These are phyloP conservation scores for Chiroxiphia lanceolata DNA, from an alignment of 2,797 vertebrate species.

Conservation along the genomic window DNA sequence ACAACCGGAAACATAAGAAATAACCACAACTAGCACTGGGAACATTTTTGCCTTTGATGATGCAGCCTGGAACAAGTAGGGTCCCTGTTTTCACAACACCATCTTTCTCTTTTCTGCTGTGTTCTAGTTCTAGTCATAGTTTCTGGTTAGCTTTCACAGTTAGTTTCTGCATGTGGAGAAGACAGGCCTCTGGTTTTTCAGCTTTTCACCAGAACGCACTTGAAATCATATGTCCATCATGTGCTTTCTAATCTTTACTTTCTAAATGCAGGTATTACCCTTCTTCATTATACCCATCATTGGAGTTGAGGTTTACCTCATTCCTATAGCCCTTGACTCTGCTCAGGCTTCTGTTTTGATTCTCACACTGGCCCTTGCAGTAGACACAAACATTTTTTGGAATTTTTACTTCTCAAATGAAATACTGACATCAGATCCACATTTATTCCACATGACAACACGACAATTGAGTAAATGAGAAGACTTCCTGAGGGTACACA, in stretches of 20 bases:
- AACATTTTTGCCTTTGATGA: not conserved
- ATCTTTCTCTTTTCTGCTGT: not conserved
- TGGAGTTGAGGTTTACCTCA: not conserved
- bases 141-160: not conserved
- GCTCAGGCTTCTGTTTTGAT: not conserved
- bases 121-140: not conserved
- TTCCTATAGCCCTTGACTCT: not conserved
- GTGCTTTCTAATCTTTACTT: not conserved
- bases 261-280: not conserved
- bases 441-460: not conserved
- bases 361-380: not conserved
- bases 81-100: not conserved
- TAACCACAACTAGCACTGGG: not conserved
- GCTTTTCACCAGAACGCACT: not conserved
- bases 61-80: not conserved
- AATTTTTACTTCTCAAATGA: not conserved
- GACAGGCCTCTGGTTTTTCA: fast-evolving
- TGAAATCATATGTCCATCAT: not conserved
- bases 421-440: not conserved
- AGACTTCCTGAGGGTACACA: not conserved
- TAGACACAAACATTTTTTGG: not conserved
- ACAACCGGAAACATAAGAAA: not conserved
- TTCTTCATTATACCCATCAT: not conserved
- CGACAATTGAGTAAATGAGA: not conserved
- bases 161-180: not conserved